Percentiles rank a stretch among this genome's conserved stretches.
phyloP scores from a whole-genome alignment of 2,888 invertebrate genomes.

The Athalia rosae region DNA sequence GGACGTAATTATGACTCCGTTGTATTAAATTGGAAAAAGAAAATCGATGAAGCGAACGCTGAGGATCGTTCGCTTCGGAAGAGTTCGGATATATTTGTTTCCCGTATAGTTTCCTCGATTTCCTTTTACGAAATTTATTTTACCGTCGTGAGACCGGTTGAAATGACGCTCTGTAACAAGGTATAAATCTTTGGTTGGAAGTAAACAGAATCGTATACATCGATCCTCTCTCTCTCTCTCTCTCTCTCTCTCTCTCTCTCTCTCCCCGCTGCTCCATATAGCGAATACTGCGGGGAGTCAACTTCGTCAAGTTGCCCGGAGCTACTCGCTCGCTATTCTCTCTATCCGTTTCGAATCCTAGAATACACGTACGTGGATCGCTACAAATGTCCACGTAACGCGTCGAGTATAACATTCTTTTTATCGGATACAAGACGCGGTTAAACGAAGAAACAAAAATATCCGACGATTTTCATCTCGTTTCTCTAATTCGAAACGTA shows the following conservation, averaged over 20 bases:
- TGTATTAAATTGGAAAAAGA: background rate
- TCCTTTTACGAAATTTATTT: slow-evolving; percentile 32
- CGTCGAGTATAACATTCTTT: too few relatives aligned
- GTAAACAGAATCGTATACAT: slow-evolving; percentile 68
- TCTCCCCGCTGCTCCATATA: slow-evolving; percentile 18
- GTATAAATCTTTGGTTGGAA: slow-evolving; percentile 66
- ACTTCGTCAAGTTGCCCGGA: slow-evolving; percentile 46
- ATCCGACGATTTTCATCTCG: too few relatives aligned
- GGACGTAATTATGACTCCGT: background rate
- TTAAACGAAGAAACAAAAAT: too few relatives aligned
- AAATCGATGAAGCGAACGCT: background rate
- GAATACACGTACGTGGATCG: background rate
- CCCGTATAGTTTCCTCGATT: slow-evolving; percentile 7
- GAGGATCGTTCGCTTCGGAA: background rate
- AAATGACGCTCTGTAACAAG: slow-evolving; percentile 70
- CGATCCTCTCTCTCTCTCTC: slow-evolving; percentile 49
- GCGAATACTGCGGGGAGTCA: slow-evolving; percentile 22
- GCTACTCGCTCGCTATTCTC: background rate
- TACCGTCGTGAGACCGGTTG: slow-evolving; percentile 26
- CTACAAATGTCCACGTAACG: background rate
- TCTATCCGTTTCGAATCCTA: background rate
- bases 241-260: slow-evolving; percentile 43
- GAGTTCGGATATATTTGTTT: background rate
- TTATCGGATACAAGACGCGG: too few relatives aligned
- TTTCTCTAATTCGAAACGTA: too few relatives aligned